phyloP scores from a whole-genome alignment of 2,113 vertebrate genomes.

The Sceloporus tristichus region DNA sequence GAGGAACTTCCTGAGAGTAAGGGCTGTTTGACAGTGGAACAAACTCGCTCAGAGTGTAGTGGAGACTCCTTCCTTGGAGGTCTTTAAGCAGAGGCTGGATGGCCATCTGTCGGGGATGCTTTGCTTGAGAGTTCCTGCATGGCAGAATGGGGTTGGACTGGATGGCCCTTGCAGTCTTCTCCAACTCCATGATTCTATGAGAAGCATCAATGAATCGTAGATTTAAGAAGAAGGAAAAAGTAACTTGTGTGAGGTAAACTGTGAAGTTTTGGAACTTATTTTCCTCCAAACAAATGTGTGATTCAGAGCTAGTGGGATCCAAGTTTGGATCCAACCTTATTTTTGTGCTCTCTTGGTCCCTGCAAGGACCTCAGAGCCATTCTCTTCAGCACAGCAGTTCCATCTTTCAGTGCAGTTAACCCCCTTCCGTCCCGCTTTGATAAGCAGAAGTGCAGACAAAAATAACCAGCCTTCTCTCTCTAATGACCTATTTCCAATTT shows the following conservation, averaged over 20 bases:
- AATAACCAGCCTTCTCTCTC: conserved; percentile 40
- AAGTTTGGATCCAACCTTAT: too few relatives aligned
- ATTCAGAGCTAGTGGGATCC: background rate
- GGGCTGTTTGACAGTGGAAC: too few relatives aligned
- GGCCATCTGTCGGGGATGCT: too few relatives aligned
- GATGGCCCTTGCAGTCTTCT: too few relatives aligned
- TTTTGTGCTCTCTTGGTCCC: background rate
- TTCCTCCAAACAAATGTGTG: background rate
- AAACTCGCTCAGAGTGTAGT: too few relatives aligned
- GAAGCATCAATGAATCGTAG: background rate
- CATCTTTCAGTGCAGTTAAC: conserved; percentile 4
- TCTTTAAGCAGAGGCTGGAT: too few relatives aligned
- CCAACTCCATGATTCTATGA: background rate
- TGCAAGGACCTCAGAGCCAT: background rate
- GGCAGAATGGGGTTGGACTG: too few relatives aligned
- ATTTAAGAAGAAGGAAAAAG: background rate
- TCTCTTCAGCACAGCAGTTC: background rate
- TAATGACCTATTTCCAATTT: conserved; percentile 61
- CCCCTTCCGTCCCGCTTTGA: conserved; percentile 5
- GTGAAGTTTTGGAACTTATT: background rate
- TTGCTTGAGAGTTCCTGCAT: too few relatives aligned
- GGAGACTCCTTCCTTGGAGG: too few relatives aligned
- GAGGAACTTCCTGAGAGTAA: too few relatives aligned
- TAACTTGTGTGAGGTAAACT: background rate
- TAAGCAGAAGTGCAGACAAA: conserved; percentile 30